These are phyloP conservation scores for Dufourea novaeangliae DNA, from an alignment of 1,140 invertebrate genomes.

Conservation along the genomic window DNA sequence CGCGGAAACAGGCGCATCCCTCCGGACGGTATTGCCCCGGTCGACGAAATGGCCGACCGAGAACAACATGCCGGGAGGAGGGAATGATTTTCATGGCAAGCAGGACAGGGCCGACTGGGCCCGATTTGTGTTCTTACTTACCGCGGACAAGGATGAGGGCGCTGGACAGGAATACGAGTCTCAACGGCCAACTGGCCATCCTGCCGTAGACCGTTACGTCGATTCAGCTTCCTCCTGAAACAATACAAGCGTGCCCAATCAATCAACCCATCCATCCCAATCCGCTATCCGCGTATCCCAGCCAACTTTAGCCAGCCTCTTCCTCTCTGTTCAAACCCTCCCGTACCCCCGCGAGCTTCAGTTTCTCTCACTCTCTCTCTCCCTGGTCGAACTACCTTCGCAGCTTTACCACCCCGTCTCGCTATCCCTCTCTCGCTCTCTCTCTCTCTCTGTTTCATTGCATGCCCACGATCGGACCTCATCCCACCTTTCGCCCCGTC, in stretches of 20 bases:
- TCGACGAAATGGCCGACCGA: constrained; percentile 41
- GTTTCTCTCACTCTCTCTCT: constrained; percentile 7
- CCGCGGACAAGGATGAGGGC: constrained; percentile 79
- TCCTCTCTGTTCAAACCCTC: constrained; percentile 21
- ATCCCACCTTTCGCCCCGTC: constrained; percentile 58
- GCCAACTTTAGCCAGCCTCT: constrained; percentile 40
- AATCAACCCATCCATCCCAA: constrained; percentile 71
- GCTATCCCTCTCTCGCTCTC: background rate
- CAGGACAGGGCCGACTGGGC: too few relatives aligned
- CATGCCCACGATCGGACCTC: constrained; percentile 50
- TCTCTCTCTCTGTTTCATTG: constrained; percentile 9
- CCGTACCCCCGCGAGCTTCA: constrained; percentile 12
- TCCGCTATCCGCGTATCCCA: constrained; percentile 53
- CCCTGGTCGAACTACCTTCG: background rate
- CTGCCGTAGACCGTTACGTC: constrained; percentile 81
- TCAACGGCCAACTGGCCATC: constrained; percentile 79
- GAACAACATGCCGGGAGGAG: constrained; percentile 1
- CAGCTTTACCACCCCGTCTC: background rate
- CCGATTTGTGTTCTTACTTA: constrained; percentile 72
- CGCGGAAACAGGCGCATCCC: background rate
- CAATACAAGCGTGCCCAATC: constrained; percentile 75
- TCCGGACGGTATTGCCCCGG: constrained; percentile 7
- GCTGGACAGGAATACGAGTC: constrained; percentile 77
- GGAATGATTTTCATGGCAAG: constrained; percentile 38
- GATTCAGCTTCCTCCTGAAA: constrained; percentile 80